Percentiles rank a stretch among this genome's conserved stretches.
Conservation (phyloP, 2,888 invertebrate genomes). For the Tillus elongatus region DNA sequence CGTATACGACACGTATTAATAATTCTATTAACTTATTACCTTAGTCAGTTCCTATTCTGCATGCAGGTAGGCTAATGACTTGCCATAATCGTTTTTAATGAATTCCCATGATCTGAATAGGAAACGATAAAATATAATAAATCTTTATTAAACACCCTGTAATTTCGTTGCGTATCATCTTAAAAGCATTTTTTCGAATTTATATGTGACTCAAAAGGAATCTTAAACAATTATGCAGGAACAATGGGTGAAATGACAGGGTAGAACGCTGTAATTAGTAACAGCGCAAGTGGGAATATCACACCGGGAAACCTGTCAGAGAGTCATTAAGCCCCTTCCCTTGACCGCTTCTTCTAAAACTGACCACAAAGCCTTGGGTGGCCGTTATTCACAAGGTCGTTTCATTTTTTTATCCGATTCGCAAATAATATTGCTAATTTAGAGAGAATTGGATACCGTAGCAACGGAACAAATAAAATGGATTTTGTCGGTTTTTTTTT, state of each 20-base stretch:
- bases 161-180: slow-evolving; percentile 23
- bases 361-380: slow-evolving; percentile 4
- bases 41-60: no score
- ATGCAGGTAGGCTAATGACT: no score
- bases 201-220: neutral
- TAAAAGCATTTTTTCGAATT: slow-evolving; percentile 22
- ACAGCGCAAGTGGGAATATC: slow-evolving; percentile 28
- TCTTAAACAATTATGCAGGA: no score
- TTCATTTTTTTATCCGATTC: neutral
- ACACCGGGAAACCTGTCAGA: slow-evolving; percentile 18
- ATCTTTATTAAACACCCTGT: slow-evolving; percentile 23
- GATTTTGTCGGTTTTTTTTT: no score
- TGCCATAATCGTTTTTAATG: no score
- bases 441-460: neutral
- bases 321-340: slow-evolving; percentile 1
- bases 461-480: no score
- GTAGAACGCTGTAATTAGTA: slow-evolving; percentile 26
- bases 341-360: no score
- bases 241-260: no score
- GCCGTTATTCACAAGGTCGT: slow-evolving; percentile 4
- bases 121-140: slow-evolving; percentile 19
- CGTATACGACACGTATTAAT: no score
- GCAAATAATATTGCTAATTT: neutral
- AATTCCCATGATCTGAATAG: slow-evolving; percentile 17
- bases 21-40: no score